These are phyloP conservation scores for Athene cunicularia DNA, from an alignment of 2,113 vertebrate genomes.

Conservation along the genomic window DNA sequence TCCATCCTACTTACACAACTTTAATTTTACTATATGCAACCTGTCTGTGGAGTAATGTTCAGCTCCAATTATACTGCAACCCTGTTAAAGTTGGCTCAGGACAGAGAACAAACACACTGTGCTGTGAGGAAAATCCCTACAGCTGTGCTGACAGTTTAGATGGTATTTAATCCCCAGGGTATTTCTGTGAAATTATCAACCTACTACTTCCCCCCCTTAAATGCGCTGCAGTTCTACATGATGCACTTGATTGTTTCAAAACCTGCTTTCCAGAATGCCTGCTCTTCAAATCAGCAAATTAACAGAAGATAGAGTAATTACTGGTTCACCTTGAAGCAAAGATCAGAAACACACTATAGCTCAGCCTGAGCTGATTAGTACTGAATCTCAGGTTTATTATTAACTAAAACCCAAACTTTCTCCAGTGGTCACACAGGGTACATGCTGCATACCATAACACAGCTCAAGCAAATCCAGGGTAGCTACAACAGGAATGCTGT, in stretches of 20 bases:
- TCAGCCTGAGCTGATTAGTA: conserved; percentile 45
- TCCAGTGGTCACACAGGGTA: conserved; percentile 33
- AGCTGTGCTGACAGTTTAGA: conserved; percentile 32
- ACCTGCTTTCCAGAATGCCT: neutral
- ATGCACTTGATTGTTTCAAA: conserved; percentile 3
- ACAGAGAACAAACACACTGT: neutral
- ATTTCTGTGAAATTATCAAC: conserved; percentile 50
- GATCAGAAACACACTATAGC: conserved; percentile 49
- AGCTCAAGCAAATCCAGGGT: conserved; percentile 28
- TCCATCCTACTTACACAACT: neutral
- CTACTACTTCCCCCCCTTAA: neutral
- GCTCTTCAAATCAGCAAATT: conserved; percentile 28
- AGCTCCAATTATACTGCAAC: conserved; percentile 7
- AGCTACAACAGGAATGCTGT: conserved; percentile 15
- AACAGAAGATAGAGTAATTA: conserved; percentile 50
- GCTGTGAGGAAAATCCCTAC: neutral
- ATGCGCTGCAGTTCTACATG: neutral
- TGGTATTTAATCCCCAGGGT: conserved; percentile 10
- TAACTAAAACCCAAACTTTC: conserved; percentile 68
- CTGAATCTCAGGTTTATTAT: conserved; percentile 77
- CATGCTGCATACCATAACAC: neutral
- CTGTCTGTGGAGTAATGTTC: neutral
- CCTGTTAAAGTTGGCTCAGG: conserved; percentile 5
- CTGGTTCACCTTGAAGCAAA: conserved; percentile 74
- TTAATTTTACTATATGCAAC: neutral